Base-by-base conservation (phyloP, 2,888 invertebrate species). In the Amaurobius ferox region DNA sequence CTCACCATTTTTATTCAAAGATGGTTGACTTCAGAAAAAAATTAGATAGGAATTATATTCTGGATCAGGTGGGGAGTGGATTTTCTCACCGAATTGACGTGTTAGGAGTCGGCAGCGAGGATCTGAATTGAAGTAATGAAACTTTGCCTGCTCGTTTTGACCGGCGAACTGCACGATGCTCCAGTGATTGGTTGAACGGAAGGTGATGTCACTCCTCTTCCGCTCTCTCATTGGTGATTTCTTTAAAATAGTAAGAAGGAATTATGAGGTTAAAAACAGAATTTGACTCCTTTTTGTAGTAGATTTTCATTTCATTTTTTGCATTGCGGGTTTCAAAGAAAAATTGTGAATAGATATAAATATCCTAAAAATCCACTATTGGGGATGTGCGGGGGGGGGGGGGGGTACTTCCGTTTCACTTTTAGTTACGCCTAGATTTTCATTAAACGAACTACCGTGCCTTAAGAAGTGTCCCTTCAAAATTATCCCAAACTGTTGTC, bases 61-160 rank as follows among this genome's bases (percentile, higher is more conserved):
- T 35, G 19, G 35, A 13, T 67, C 2, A 35, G 11, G 35, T 16
- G n/a, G n/a, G n/a, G n/a, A n/a, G n/a, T 26, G 28, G 35, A 9
- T 32, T 32, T 67, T 76, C 83, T 83, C 76, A 70, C 83, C 70
- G 64, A 26, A 64, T 61, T 61, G 83, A 83, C 83, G 76, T 76
- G n/a, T 70, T 44, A 83, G 23, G 83, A 62, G 76, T 83, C 83
- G 62, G 30, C 28, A 83, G 83, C 76, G 83, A 83, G 83, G 70
- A 71, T 35, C 70, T 39, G 48, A 71, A 71, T 83, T 76, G 32
- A 28, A 19, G 28, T 5, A 28, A 3, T n/a, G 13, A n/a, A 64
- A 44, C 3, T 29, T 30, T 29, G 35, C n/a, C 16, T 26, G 35
- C 35, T 62, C 61, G 30, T 83, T 76, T 76, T 70, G 28, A 66